Evolutionary conservation across 2,113 vertebrate species (phyloP), one percentile per base, ranked within the genome.

Genomic region (Trachemys scripta): DNA sequence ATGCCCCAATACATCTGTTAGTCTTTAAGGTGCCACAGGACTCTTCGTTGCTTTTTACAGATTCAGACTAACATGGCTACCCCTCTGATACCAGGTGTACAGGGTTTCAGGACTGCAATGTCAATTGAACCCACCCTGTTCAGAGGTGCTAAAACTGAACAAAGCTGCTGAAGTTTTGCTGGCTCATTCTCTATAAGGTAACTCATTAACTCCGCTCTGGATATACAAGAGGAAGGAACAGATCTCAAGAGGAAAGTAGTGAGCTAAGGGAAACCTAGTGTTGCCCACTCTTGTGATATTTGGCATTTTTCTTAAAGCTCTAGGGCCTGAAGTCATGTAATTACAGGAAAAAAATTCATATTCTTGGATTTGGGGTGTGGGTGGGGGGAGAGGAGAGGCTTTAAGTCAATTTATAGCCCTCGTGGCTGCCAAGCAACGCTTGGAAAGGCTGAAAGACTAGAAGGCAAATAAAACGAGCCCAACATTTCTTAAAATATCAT

Each of bases 351-450:
- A 92, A 92, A 82, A 94, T 94, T 86, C 59, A 1, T 90, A 96
- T 93, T 93, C 42, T 51, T 76, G 38, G 5, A 42, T 76, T 45
- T 45, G 50, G 76, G 87, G 31, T 0, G 65, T 22, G 96, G 93
- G 45, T 45, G 45, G 25, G 27, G 57, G 27, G 5, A 62, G 29
- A 62, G 31, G 4, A 65, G 31, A 35, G 62, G 31, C 16, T 65
- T 12, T 17, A 65, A 65, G 31, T 65, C 31, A 65, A 65, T 65
- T n/a, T 65, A 6, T 65, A n/a, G 31, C 35, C 35, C 35, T n/a
- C 16, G 90, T 90, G 19, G 38, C 94, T 91, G 82, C 76, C 91
- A 92, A 96, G 80, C 90, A 95, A 93, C 88, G 5, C 95, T 93
- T 85, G 75, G 84, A 91, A 75, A 35, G 53, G 78, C 12, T 75